Evolutionary conservation across 2,888 invertebrate species (phyloP).

Genomic region (Lypha dubia): DNA sequence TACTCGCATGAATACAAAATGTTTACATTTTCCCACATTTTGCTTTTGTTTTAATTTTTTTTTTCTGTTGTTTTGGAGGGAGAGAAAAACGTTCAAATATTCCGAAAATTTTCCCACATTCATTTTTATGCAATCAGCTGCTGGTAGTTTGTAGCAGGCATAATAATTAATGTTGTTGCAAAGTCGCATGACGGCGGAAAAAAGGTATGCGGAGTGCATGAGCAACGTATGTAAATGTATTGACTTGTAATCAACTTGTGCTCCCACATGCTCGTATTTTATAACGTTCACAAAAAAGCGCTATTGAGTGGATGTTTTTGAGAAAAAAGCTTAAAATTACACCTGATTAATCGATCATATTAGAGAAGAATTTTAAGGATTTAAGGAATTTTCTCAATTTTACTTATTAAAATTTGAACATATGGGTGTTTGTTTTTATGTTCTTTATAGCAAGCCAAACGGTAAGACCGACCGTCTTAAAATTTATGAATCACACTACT

Average conservation of each 20-base stretch:
- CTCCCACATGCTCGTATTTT: neutral
- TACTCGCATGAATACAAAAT: constrained; percentile 51
- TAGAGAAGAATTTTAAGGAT: too few species aligned
- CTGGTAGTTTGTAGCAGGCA: constrained; percentile 5
- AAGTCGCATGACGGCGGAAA: neutral
- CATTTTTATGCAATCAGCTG: constrained; percentile 18
- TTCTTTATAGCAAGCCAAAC: too few species aligned
- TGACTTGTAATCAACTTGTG: constrained; percentile 4
- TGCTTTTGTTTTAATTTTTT: constrained; percentile 16
- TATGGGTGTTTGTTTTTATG: too few species aligned
- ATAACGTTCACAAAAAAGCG: neutral
- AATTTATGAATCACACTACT: too few species aligned
- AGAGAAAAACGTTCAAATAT: neutral
- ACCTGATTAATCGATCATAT: constrained; percentile 14
- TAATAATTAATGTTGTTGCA: constrained; percentile 47
- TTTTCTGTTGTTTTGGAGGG: neutral
- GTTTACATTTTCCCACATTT: constrained; percentile 45
- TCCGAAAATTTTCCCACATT: constrained; percentile 16
- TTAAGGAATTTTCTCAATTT: neutral
- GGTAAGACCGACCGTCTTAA: too few species aligned
- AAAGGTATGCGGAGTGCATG: neutral
- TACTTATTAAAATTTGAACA: too few species aligned
- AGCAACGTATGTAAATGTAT: neutral
- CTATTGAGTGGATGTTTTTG: neutral
- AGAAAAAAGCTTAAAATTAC: neutral